Evolutionary conservation across 2,797 vertebrate genomes (phyloP).

Genomic region (Melanitta fusca): DNA sequence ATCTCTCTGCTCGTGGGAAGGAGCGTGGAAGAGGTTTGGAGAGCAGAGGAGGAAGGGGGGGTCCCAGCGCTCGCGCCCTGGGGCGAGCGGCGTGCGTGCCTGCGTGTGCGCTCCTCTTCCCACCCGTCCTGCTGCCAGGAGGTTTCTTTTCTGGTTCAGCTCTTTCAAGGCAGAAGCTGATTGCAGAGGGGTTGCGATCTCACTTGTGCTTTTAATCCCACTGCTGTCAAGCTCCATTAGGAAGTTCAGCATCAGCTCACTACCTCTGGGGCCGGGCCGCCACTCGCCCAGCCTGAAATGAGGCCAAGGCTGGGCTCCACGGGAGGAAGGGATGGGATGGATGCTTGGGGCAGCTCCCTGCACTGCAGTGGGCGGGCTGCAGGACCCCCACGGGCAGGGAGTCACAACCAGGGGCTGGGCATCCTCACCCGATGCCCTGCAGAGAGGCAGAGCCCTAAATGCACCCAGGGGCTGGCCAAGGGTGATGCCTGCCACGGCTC

Average conservation of each 20-base stretch:
- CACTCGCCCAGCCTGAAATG: conserved; percentile 58
- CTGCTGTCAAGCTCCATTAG: conserved; percentile 83
- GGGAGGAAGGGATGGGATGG: background rate
- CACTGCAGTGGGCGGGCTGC: background rate
- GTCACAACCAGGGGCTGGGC: background rate
- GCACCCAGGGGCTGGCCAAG: accelerated
- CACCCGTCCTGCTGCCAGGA: conserved; percentile 31
- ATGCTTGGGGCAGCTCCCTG: background rate
- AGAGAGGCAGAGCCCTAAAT: background rate
- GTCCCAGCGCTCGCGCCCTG: background rate
- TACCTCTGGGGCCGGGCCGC: conserved; percentile 73
- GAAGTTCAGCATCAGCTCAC: conserved; percentile 71
- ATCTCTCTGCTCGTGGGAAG: background rate
- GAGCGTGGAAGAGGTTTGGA: background rate
- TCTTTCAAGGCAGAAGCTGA: conserved; percentile 63
- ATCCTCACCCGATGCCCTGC: accelerated
- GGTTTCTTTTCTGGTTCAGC: conserved; percentile 71
- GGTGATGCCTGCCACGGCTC: background rate
- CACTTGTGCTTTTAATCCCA: conserved; percentile 77
- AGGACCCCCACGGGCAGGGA: too few species aligned
- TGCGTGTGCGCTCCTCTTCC: background rate
- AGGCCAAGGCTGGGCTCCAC: conserved; percentile 49
- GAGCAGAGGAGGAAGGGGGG: background rate
- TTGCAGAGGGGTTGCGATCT: conserved; percentile 41
- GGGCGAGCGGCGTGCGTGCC: background rate